Conservation (phyloP, 2,888 invertebrate genomes). For the Lordiphosa fenestrarum region DNA sequence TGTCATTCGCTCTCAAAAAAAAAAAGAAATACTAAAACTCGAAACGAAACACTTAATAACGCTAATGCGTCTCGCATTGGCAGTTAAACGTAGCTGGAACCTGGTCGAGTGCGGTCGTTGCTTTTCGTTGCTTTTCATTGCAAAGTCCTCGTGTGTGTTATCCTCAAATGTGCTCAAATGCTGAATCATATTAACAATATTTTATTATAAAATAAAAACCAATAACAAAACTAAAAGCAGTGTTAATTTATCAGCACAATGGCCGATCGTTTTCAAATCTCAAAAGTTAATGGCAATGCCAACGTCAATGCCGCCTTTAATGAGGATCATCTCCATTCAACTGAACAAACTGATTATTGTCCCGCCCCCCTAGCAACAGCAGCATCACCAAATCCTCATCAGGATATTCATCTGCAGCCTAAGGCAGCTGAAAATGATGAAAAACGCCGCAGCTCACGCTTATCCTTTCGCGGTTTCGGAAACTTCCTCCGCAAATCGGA, state of each 20-base stretch:
- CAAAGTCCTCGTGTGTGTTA: slow-evolving; percentile 22
- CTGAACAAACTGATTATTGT: slow-evolving; percentile 17
- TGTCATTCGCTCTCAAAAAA: slow-evolving; percentile 12
- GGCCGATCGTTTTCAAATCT: slow-evolving; percentile 76
- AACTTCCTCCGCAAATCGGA: slow-evolving; percentile 69
- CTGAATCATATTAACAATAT: neutral
- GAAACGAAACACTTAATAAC: slow-evolving; percentile 40
- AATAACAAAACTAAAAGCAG: slow-evolving; percentile 12
- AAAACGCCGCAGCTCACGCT: slow-evolving; percentile 64
- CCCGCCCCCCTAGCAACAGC: neutral
- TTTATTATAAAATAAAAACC: slow-evolving; percentile 18
- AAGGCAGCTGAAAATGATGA: slow-evolving; percentile 39
- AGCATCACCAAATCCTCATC: neutral
- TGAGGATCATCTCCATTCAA: slow-evolving; percentile 27
- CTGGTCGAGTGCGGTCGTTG: slow-evolving; percentile 38
- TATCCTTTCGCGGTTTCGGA: slow-evolving; percentile 74
- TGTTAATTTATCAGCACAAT: slow-evolving; percentile 40
- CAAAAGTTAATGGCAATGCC: slow-evolving; percentile 65
- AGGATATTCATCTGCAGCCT: slow-evolving; percentile 57
- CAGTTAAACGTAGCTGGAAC: slow-evolving; percentile 55
- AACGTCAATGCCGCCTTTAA: slow-evolving; percentile 51
- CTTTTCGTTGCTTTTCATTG: slow-evolving; percentile 3
- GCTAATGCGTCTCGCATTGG: slow-evolving; percentile 51
- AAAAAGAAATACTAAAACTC: neutral
- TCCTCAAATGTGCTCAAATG: slow-evolving; percentile 21